A percentile compares a stretch with the other conserved stretches of the same genome.
Conservation (phyloP, 2,797 vertebrate species). For the Saxicola maurus region DNA sequence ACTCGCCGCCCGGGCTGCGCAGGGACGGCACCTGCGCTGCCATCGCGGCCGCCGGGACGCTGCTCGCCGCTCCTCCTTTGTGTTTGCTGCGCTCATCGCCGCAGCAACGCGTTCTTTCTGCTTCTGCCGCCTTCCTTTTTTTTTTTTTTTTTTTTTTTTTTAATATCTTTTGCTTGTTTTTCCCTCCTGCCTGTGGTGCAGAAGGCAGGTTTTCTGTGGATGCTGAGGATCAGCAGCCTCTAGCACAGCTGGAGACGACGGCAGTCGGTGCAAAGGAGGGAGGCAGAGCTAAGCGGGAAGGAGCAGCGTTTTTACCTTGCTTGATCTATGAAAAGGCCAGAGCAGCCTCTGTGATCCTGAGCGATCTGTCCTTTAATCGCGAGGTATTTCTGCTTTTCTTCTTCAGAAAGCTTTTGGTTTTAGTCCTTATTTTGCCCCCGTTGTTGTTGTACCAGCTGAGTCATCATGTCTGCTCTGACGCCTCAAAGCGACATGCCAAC, state of each 20-base stretch:
- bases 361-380: conserved; percentile 27
- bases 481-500: conserved; percentile 96
- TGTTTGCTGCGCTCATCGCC: background rate
- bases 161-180: background rate
- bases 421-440: conserved; percentile 8
- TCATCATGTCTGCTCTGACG: conserved; percentile 99
- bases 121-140: background rate
- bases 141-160: background rate
- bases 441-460: conserved; percentile 86
- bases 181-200: conserved; percentile 14
- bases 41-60: conserved; percentile 49
- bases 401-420: conserved; percentile 49
- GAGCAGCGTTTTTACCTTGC: conserved; percentile 71
- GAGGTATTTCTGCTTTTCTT: conserved; percentile 32
- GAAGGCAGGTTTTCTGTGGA: conserved; percentile 37
- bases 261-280: conserved; percentile 49
- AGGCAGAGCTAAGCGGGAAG: conserved; percentile 62
- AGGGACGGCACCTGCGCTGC: conserved; percentile 58
- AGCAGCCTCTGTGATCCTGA: conserved; percentile 20
- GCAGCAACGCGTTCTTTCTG: conserved; percentile 38
- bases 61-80: conserved; percentile 22
- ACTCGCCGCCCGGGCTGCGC: conserved; percentile 60
- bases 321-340: conserved; percentile 40
- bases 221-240: conserved; percentile 37
- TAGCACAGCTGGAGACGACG: conserved; percentile 52